phyloP scores from a whole-genome alignment of 2,888 invertebrate genomes.

The Dolomedes plantarius region DNA sequence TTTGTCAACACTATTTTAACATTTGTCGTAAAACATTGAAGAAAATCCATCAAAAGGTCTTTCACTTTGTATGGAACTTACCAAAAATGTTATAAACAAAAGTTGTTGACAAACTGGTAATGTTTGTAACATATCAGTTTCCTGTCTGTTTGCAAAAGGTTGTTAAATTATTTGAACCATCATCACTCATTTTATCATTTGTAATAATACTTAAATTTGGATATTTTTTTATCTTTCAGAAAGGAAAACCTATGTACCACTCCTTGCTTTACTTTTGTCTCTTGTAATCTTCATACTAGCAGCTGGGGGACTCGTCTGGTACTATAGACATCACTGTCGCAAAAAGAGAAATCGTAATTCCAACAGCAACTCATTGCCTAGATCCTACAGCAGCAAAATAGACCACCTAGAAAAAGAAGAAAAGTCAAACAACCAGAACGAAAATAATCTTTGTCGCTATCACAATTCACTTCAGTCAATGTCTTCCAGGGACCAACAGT shows the following conservation, averaged over 20 bases:
- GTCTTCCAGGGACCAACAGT: constrained; percentile 80
- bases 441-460: constrained; percentile 90
- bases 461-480: constrained; percentile 86
- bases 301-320: constrained; percentile 77
- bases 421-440: constrained; percentile 94
- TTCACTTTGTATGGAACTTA: no score
- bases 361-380: constrained; percentile 73
- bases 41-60: no score
- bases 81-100: no score
- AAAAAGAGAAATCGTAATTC: constrained; percentile 77
- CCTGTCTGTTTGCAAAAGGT: no score
- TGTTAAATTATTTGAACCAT: no score
- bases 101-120: no score
- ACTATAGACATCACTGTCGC: constrained; percentile 81
- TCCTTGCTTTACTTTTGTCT: constrained; percentile 74
- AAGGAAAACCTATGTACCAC: constrained; percentile 43
- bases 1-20: no score
- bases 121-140: no score
- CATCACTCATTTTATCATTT: no score
- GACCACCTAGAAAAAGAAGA: constrained; percentile 78
- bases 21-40: no score
- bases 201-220: no score
- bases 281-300: constrained; percentile 74
- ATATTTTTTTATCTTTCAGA: constrained; percentile 29
- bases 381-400: constrained; percentile 64